phyloP scores from a whole-genome alignment of 2,113 vertebrate genomes.

The Cephalopterus ornatus region DNA sequence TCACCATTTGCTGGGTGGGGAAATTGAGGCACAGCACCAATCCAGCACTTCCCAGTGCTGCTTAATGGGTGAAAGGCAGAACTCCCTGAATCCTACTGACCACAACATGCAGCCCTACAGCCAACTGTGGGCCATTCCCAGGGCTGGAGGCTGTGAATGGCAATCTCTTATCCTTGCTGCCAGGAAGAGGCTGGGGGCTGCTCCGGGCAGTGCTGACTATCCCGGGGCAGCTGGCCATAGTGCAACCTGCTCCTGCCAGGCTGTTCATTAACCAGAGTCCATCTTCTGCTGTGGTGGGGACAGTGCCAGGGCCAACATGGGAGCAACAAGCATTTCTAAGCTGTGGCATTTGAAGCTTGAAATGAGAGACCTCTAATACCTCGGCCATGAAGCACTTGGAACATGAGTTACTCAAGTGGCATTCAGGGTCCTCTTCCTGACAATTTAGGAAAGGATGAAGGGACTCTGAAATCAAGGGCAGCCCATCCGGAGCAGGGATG shows the following conservation, averaged over 20 bases:
- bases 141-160: not conserved
- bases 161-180: not conserved
- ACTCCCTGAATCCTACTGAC: not conserved
- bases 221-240: not conserved
- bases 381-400: not conserved
- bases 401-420: not conserved
- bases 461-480: not conserved
- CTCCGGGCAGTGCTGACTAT: accelerated
- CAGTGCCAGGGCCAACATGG: not conserved
- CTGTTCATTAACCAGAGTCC: not conserved
- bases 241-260: not conserved
- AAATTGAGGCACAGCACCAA: not conserved
- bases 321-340: accelerated
- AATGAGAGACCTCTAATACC: not conserved
- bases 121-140: not conserved
- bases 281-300: not conserved
- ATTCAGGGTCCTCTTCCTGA: not conserved
- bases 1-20: not conserved
- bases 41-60: not conserved
- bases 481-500: not conserved
- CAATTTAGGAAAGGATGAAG: not conserved
- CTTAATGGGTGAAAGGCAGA: not conserved
- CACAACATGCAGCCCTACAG: accelerated
- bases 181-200: not conserved
- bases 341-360: accelerated